phyloP scores from a whole-genome alignment of 1,140 invertebrate species.

The Drosophila lacteicornis region DNA sequence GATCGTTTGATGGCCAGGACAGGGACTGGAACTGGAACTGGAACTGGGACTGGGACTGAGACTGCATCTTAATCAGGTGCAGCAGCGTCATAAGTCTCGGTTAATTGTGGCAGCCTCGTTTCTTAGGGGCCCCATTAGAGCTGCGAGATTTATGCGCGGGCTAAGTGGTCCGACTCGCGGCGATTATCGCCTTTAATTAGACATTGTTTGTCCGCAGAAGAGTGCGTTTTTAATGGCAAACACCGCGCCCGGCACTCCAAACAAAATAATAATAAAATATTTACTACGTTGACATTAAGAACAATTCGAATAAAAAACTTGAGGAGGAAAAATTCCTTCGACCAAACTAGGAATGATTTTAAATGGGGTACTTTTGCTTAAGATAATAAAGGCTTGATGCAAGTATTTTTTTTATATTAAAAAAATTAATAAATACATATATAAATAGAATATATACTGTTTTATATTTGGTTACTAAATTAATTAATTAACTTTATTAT shows the following conservation, averaged over 20 bases:
- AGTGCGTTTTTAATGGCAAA: slow-evolving; percentile 40
- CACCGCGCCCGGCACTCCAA: slow-evolving; percentile 18
- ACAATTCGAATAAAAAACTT: not conserved
- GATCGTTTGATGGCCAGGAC: slow-evolving; percentile 46
- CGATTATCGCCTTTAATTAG: slow-evolving; percentile 57
- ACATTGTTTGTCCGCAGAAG: slow-evolving; percentile 49
- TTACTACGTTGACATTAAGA: slow-evolving; percentile 11
- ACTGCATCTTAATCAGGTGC: slow-evolving; percentile 71
- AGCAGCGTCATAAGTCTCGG: slow-evolving; percentile 70
- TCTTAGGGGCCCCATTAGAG: slow-evolving; percentile 34
- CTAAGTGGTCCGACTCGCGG: slow-evolving; percentile 57
- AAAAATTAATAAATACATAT: no score
- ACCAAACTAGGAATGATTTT: not conserved
- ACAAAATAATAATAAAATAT: slow-evolving; percentile 25
- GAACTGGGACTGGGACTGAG: not conserved
- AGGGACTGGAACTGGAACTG: not conserved
- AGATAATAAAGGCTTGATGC: no score
- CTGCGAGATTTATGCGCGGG: slow-evolving; percentile 61
- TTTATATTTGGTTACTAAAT: no score
- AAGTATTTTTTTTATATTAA: no score
- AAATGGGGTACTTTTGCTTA: not conserved
- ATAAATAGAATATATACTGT: no score
- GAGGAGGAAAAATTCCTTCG: not conserved
- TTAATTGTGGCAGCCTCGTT: slow-evolving; percentile 59
- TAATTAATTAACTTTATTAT: no score